phyloP scores from a whole-genome alignment of 1,140 invertebrate genomes.

The Ostrea denselamellosa region DNA sequence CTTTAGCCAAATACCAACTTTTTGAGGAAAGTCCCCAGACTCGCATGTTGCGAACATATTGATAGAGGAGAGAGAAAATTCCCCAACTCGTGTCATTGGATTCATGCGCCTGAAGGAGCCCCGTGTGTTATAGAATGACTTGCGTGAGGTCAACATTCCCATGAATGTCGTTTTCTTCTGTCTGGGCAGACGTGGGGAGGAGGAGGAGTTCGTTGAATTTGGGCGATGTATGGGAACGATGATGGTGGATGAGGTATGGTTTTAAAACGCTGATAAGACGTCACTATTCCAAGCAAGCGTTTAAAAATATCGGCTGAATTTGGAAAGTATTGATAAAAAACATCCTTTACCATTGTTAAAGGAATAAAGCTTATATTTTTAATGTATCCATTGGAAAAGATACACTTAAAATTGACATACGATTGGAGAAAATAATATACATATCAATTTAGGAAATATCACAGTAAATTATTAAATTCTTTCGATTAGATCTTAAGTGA shows the following conservation, averaged over 20 bases:
- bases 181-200: slow-evolving; percentile 91
- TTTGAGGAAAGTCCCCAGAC: slow-evolving; percentile 91
- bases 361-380: background rate
- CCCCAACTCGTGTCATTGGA: slow-evolving; percentile 90
- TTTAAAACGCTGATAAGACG: too few relatives aligned
- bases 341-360: too few relatives aligned
- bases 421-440: background rate
- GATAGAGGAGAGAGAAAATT: slow-evolving; percentile 97
- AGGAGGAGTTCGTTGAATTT: too few relatives aligned
- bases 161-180: slow-evolving; percentile 90
- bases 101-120: slow-evolving; percentile 95
- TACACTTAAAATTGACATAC: too few relatives aligned
- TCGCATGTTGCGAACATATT: slow-evolving; percentile 98
- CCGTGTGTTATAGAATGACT: slow-evolving; percentile 89
- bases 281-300: too few relatives aligned
- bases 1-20: slow-evolving; percentile 72
- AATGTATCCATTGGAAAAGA: background rate
- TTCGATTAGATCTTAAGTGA: slow-evolving; percentile 88
- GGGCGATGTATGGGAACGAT: too few relatives aligned
- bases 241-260: too few relatives aligned
- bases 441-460: background rate
- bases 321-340: too few relatives aligned
- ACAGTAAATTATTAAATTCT: background rate
- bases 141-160: slow-evolving; percentile 97
- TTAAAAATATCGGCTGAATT: too few relatives aligned